These are phyloP conservation scores for Melanargia galathea DNA, from an alignment of 2,888 invertebrate species.

Conservation along the genomic window DNA sequence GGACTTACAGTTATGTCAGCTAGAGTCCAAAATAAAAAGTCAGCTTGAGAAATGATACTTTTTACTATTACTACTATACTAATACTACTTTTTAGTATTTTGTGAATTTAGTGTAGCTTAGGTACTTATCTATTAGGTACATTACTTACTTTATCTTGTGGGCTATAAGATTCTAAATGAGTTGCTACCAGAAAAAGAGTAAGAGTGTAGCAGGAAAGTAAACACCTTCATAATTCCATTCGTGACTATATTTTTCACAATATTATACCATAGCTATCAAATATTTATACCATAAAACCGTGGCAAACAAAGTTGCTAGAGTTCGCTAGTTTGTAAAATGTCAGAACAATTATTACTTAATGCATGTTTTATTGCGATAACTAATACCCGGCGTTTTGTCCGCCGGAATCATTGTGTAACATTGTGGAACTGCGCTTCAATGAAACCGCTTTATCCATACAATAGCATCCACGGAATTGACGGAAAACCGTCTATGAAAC, in stretches of 20 bases:
- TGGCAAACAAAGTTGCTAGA: conserved; percentile 4
- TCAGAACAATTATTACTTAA: conserved; percentile 17
- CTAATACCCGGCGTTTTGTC: conserved; percentile 9
- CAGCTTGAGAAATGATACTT: not conserved
- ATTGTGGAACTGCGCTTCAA: conserved; percentile 21
- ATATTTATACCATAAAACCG: conserved; percentile 16
- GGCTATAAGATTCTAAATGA: no score
- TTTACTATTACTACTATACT: no score
- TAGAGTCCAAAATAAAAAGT: not conserved
- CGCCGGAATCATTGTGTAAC: conserved; percentile 16
- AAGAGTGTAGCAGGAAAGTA: no score
- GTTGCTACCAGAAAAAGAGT: no score
- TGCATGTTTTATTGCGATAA: conserved; percentile 21
- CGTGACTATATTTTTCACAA: no score
- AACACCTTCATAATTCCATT: no score
- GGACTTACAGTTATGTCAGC: not conserved
- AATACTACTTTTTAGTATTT: no score
- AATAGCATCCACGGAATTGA: conserved; percentile 9
- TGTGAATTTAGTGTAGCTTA: no score
- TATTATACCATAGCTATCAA: no score
- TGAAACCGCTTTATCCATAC: conserved; percentile 13
- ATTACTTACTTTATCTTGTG: no score
- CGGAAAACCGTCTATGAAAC: conserved; percentile 19
- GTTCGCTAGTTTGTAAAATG: conserved; percentile 10
- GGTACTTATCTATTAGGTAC: no score